Evolutionary conservation across 2,888 invertebrate genomes (phyloP), one percentile per base, ranked within the genome.

Genomic region (Limnephilus lunatus): DNA sequence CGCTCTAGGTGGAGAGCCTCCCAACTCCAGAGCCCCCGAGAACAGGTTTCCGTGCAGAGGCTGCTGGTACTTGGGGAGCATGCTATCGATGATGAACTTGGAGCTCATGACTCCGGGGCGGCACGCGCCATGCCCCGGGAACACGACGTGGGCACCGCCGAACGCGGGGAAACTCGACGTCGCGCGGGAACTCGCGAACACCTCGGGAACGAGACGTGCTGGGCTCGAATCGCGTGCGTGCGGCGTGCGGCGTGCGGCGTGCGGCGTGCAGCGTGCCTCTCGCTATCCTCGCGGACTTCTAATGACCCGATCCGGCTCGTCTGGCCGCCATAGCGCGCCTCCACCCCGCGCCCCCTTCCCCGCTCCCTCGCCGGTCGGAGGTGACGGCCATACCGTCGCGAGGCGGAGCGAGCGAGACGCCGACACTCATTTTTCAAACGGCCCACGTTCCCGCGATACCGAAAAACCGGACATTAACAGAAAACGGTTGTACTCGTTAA

Each of bases 81-180:
- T 98, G 97, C 98, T 98, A 98, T 99, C 98, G 97, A 99, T 98
- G 97, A 98, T 98, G 97, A 98, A 99, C 97, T 98, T 99, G 97
- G 98, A 98, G 97, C 98, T 98, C 98, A 99, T 99, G 97, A 97
- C 98, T 97, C 97, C 96, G 94, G 93, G 85, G 93, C 93, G 91
- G 92, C 93, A 94, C 92, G 93, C 93, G 95, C 95, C 95, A 95
- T 96, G 96, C 95, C 96, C 96, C 95, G 96, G 86, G 90, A 85
- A 90, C 96, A 95, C 96, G 96, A 96, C 95, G 95, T 95, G 95
- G 95, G 96, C 95, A 95, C 96, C 95, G 96, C 96, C 96, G 96
- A 95, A 95, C 95, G 96, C 95, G 96, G 96, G 95, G 92, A 83
- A 86, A 81, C 39, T 44, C 85, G 86, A 86, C 68, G 91, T 53